Evolutionary conservation across 1,140 invertebrate genomes (phyloP), one percentile per base, ranked within the genome.

Genomic region (Chelonus insularis): DNA sequence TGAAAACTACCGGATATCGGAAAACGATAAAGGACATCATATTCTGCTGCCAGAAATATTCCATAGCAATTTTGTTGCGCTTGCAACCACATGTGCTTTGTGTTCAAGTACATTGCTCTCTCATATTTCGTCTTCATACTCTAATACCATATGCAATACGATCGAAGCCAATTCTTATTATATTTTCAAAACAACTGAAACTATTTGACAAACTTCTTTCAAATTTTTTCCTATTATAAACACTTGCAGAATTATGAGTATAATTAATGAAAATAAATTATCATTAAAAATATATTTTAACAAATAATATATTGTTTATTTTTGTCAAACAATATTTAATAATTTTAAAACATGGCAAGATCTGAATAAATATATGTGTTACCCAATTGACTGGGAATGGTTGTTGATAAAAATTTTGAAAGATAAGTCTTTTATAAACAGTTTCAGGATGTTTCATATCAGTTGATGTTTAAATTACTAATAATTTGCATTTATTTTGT

Each of bases 1-100:
- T 61, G 55, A 61, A 59, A 60, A 60, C 52, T 37, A 45, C 21
- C 52, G 58, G 63, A 61, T 65, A 61, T 65, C 47, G 55, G 48
- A 61, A 61, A 58, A 61, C 58, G 55, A 65, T 61, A 62, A 58
- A 20, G 36, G 18, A 37, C 54, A 59, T 36, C 55, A 65, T 54
- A 43, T 48, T 54, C 54, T 36, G 57, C 47, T 58, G 62, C 57
- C 61, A 58, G 61, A 63, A 52, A 52, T 58, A 57, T 57, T 51
- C 45, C 37, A 34, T 48, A 51, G 57, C 51, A 54, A 60, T 60
- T 60, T 60, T 60, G 50, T 60, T 55, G 20, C 58, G 50, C 39
- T 43, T 60, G 32, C 58, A 60, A 29, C 50, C 50, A 54, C 51
- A 23, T 60, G 37, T 20, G 6, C 20, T 47, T 48, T 51, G 34